Percentiles rank a stretch among this genome's conserved stretches.
These are phyloP conservation scores for Euphydryas editha DNA, from an alignment of 2,888 invertebrate genomes.

Conservation along the genomic window DNA sequence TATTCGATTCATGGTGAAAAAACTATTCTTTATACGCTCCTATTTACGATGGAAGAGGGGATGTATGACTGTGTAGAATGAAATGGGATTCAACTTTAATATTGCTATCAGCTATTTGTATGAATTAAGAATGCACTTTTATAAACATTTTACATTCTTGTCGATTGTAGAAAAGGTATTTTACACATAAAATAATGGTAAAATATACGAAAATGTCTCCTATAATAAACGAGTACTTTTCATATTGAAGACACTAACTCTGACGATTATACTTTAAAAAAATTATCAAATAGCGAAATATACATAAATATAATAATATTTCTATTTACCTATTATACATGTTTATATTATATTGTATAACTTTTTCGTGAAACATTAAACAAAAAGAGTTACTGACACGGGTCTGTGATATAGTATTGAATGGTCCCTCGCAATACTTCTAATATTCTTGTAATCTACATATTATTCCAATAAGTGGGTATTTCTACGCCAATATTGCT, in stretches of 20 bases:
- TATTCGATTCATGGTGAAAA: constrained; percentile 69
- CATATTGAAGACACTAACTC: no score
- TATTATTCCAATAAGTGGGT: constrained; percentile 83
- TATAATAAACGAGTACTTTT: no score
- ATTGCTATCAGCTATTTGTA: not conserved
- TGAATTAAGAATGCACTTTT: not conserved
- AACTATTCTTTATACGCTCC: constrained; percentile 58
- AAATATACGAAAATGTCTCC: no score
- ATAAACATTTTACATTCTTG: not conserved
- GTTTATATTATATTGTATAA: not conserved
- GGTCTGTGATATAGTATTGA: constrained; percentile 65
- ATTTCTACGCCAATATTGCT: constrained; percentile 75
- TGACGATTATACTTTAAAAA: no score
- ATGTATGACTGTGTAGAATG: constrained; percentile 48
- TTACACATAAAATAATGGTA: no score
- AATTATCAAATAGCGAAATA: no score
- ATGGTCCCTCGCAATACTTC: constrained; percentile 67
- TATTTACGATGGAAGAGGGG: constrained; percentile 51
- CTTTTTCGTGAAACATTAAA: not conserved
- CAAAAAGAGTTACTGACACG: constrained; percentile 61
- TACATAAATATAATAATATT: not conserved
- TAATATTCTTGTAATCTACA: constrained; percentile 81
- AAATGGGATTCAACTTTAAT: not conserved
- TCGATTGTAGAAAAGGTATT: no score
- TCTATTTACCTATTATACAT: not conserved